Percentiles rank a stretch among this genome's conserved stretches.
phyloP scores from a whole-genome alignment of 2,113 vertebrate genomes.

The Crotalus horridus region DNA sequence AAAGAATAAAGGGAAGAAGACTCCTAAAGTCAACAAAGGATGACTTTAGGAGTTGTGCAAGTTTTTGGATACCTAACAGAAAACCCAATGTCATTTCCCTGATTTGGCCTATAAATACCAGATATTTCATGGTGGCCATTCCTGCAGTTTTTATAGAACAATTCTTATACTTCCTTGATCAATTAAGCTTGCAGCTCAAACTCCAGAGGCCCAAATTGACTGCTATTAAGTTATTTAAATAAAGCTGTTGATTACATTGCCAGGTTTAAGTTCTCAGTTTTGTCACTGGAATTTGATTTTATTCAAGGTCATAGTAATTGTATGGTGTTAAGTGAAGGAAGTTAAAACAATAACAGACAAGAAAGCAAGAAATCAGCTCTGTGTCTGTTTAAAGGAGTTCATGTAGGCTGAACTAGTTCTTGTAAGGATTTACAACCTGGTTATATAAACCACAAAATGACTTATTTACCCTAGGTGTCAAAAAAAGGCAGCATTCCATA shows the following conservation, averaged over 20 bases:
- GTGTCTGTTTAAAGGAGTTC: neutral
- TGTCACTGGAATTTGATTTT: neutral
- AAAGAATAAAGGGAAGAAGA: neutral
- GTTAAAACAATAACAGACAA: neutral
- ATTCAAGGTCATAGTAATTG: neutral
- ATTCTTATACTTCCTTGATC: neutral
- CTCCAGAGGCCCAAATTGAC: neutral
- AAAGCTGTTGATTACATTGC: neutral
- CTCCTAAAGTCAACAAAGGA: neutral
- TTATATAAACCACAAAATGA: neutral
- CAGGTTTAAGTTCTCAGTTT: neutral
- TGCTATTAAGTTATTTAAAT: neutral
- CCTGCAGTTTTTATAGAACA: neutral
- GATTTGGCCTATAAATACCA: neutral
- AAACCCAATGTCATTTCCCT: neutral
- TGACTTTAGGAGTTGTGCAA: neutral
- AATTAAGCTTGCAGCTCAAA: neutral
- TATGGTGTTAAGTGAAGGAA: neutral
- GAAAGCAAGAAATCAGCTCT: neutral
- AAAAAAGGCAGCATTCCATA: neutral
- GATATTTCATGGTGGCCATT: neutral
- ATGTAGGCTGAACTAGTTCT: neutral
- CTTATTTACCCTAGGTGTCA: neutral
- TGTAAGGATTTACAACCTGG: neutral
- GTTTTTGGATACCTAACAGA: neutral